Evolutionary conservation across 2,888 invertebrate species (phyloP), one percentile per base, ranked within the genome.

Genomic region (Perdita meconis): DNA sequence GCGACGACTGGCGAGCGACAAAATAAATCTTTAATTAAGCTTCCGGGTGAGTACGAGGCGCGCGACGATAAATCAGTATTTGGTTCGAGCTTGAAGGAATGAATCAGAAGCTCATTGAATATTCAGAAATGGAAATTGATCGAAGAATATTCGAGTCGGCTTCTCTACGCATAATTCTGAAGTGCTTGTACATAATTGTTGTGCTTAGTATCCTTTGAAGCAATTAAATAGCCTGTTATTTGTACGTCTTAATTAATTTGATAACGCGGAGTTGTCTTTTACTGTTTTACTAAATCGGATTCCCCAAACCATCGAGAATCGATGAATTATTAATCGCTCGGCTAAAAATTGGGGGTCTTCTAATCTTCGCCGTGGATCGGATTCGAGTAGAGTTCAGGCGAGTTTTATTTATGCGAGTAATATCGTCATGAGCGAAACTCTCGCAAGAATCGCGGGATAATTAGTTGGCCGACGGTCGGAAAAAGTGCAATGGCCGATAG

Each of bases 21-120:
- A 61, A 68, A 63, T 77, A 75, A 71, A 77, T 76, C 72, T 67
- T 79, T 72, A 67, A 75, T 71, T 16, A 24, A 12, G 30, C 42
- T 10, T 13, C 1, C n/a, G 19, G 30, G 44, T 16, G 12, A 44
- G 19, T 12, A 10, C 10, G 1, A 12, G 19, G 59, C 10, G 26
- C 8, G 34, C 13, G 57, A 57, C 40, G 30, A n/a, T n/a, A n/a
- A 40, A 57, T 57, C 57, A 38, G 38, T 22, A 30, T 30, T 30
- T 30, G 30, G 30, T 30, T 30, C 30, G 30, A 30, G 30, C 13
- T 8, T 10, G 6, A 22, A 22, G 19, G 47, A 47, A 47, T 47
- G 47, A 16, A 19, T 47, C 22, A 19, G 38, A 22, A 6, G 3
- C 30, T 34, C 51, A 30, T 47, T 72, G 74, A 74, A 74, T 74